phyloP scores from a whole-genome alignment of 2,797 vertebrate species.

The Arrhamphus sclerolepis region DNA sequence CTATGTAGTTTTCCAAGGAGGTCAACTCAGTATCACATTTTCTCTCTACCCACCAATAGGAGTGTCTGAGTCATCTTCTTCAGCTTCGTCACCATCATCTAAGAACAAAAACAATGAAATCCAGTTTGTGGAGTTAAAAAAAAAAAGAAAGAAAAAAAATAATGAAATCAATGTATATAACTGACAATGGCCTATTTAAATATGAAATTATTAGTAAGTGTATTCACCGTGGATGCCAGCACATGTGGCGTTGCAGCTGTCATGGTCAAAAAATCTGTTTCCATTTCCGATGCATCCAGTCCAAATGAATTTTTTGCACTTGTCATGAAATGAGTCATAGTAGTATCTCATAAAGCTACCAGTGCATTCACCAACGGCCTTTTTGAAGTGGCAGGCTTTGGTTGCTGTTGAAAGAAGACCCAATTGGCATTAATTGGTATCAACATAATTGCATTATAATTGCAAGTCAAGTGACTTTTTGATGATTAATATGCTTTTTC shows the following conservation, averaged over 20 bases:
- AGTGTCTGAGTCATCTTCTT: slow-evolving; percentile 74
- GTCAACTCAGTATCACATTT: not conserved
- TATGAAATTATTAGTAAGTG: no score
- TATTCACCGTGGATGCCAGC: slow-evolving; percentile 39
- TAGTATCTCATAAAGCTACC: slow-evolving; percentile 49
- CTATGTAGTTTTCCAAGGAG: not conserved
- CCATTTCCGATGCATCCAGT: slow-evolving; percentile 73
- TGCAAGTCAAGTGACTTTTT: no score
- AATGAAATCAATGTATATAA: not conserved
- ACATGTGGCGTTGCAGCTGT: slow-evolving; percentile 75
- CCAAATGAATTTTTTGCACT: slow-evolving; percentile 71
- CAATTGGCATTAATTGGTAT: not conserved
- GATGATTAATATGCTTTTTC: not conserved
- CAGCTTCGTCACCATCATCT: slow-evolving; percentile 39
- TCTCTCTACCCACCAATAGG: slow-evolving; percentile 70
- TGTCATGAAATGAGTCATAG: slow-evolving; percentile 67
- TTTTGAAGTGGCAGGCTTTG: slow-evolving; percentile 38
- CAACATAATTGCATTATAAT: no score
- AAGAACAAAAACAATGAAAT: slow-evolving; percentile 16
- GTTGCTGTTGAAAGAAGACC: slow-evolving; percentile 43
- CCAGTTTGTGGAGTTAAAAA: slow-evolving; percentile 2
- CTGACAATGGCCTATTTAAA: no score
- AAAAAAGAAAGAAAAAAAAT: not conserved
- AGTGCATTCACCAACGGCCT: slow-evolving; percentile 40
- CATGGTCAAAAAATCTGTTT: slow-evolving; percentile 62